Evolutionary conservation across 1,140 invertebrate species (phyloP).

Genomic region (Leptonema lineaticorne): DNA sequence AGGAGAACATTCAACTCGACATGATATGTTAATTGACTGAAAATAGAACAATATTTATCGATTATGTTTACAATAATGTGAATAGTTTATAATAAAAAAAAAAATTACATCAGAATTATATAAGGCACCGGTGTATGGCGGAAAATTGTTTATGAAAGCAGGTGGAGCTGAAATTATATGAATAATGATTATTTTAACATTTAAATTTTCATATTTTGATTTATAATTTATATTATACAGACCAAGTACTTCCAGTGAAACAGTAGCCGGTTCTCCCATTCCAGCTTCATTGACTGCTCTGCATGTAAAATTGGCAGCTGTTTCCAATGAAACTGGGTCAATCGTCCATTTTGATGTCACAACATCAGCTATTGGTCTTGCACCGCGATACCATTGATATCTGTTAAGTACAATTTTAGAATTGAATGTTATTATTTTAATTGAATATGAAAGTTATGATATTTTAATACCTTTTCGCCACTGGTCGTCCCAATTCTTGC

Average conservation of each 20-base stretch:
- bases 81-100: slow-evolving; percentile 11
- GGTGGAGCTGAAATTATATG: slow-evolving; percentile 72
- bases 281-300: slow-evolving; percentile 80
- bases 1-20: slow-evolving; percentile 86
- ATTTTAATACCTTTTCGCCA: slow-evolving; percentile 59
- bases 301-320: slow-evolving; percentile 84
- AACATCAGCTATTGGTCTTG: slow-evolving; percentile 69
- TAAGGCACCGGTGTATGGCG: slow-evolving; percentile 77
- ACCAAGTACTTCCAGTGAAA: slow-evolving; percentile 78
- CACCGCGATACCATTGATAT: slow-evolving; percentile 78
- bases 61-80: background rate
- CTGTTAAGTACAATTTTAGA: slow-evolving; percentile 45
- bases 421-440: background rate
- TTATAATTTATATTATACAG: slow-evolving; percentile 42
- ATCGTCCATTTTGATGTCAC: slow-evolving; percentile 74
- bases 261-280: slow-evolving; percentile 69
- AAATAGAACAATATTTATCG: slow-evolving; percentile 38
- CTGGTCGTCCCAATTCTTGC: slow-evolving; percentile 75
- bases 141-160: slow-evolving; percentile 79
- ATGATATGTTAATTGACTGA: slow-evolving; percentile 75
- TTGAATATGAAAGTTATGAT: background rate
- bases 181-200: slow-evolving; percentile 25
- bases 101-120: slow-evolving; percentile 62
- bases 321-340: slow-evolving; percentile 76
- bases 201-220: slow-evolving; percentile 19